phyloP scores from a whole-genome alignment of 92 coral and sea anemone genomes.

The Nematostella vectensis region DNA sequence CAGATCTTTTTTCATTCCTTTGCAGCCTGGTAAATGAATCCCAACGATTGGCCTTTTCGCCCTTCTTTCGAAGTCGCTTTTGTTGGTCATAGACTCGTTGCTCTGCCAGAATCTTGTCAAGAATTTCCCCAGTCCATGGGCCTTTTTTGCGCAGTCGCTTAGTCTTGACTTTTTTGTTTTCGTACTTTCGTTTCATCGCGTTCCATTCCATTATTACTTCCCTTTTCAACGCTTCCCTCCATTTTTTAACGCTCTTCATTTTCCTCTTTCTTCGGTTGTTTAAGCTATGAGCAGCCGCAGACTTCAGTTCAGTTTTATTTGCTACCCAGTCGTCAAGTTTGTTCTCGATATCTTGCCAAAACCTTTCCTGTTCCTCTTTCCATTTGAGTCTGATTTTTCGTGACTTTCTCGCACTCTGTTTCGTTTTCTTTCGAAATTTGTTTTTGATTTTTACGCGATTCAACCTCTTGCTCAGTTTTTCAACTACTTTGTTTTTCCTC shows the following conservation, averaged over 20 bases:
- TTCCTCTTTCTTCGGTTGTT: not conserved
- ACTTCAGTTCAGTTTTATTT: not conserved
- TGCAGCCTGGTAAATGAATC: not conserved
- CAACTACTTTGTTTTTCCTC: constrained; percentile 11
- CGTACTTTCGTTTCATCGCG: not conserved
- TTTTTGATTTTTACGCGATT: constrained; percentile 3
- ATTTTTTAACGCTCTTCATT: not conserved
- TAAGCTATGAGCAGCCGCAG: not conserved
- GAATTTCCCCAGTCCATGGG: not conserved
- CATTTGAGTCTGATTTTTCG: too few species aligned
- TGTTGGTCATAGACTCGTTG: constrained; percentile 34
- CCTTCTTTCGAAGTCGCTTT: constrained; percentile 17
- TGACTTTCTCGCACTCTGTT: too few species aligned
- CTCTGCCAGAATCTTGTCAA: constrained; percentile 26
- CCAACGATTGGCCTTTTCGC: not conserved
- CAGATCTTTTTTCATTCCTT: not conserved
- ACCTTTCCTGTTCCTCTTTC: constrained; percentile 10
- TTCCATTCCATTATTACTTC: not conserved
- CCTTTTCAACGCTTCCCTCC: not conserved
- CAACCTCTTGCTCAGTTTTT: constrained; percentile 4
- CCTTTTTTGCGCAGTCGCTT: not conserved
- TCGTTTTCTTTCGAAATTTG: too few species aligned
- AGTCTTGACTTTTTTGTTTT: constrained; percentile 1
- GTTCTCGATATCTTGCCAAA: constrained; percentile 21
- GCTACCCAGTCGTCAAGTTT: constrained; percentile 12